Evolutionary conservation across 2,113 vertebrate species (phyloP), one percentile per base, ranked within the genome.

Genomic region (Tretioscincus oriximinensis): DNA sequence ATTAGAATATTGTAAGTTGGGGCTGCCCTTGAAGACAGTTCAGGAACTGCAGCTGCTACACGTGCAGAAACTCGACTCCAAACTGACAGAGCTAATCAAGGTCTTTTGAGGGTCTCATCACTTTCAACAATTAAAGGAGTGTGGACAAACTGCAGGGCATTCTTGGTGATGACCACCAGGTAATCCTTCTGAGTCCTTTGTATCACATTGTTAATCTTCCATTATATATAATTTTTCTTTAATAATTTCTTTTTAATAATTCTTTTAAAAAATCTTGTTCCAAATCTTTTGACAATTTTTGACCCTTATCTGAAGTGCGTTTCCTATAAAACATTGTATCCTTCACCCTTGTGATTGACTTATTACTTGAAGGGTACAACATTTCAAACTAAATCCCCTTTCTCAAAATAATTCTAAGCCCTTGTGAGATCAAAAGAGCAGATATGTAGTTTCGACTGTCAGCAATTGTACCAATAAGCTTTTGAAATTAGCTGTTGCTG

Each of bases 251-350:
- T 77, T 66, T 67, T n/a, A 67, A 47, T 29, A 29, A 7, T 49
- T 22, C 24, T 49, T 60, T 22, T 9, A 74, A 81, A 76, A 51
- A 8, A 45, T 68, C 14, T 1, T 11, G 0, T 61, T 64, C 24
- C 49, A 68, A 72, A 67, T 31, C 76, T 51, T 68, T 24, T 58
- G 49, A 5, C 28, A 29, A 0, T 51, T 51, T n/a, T 58, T 64
- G 7, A 20, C 41, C 76, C 58, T 31, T 1, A 31, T 64, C 68
- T 64, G 61, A 64, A 78, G 49, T n/a, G 60, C 76, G 12, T 58
- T 86, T 65, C n/a, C 49, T 81, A 5, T 79, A 79, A 51, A 73
- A 78, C 83, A 45, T 41, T 78, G 16, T 1, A 0, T 29, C 76
- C 76, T n/a, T 29, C 14, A 58, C 14, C 2, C 1, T 45, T 65